phyloP scores from a whole-genome alignment of 2,888 invertebrate species.

The Tipula confusa region DNA sequence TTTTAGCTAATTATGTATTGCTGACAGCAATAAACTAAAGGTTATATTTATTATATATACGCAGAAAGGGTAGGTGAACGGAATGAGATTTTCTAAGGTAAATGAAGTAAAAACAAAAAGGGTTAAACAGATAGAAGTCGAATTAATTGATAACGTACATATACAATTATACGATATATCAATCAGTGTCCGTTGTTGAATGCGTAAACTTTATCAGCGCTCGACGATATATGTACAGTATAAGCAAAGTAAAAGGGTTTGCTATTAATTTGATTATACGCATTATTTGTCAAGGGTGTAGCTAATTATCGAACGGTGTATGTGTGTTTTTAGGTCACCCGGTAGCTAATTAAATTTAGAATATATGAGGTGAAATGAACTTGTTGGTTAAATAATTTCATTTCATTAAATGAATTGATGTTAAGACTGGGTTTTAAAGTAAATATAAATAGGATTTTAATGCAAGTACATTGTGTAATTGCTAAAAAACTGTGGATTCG shows the following conservation, averaged over 20 bases:
- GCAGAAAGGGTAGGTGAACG: neutral
- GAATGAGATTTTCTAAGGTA: neutral
- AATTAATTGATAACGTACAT: neutral
- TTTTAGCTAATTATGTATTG: slow-evolving; percentile 12
- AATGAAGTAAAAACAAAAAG: neutral
- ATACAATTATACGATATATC: neutral
- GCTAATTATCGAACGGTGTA: too few species aligned
- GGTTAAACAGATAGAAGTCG: neutral
- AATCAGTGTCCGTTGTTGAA: neutral
- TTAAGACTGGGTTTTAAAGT: too few species aligned
- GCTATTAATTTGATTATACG: too few species aligned
- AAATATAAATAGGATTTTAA: too few species aligned
- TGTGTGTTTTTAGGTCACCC: too few species aligned
- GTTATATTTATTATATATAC: neutral
- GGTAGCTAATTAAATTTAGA: too few species aligned
- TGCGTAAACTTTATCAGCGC: neutral
- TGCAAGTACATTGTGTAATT: too few species aligned
- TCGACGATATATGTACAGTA: neutral
- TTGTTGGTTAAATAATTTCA: too few species aligned
- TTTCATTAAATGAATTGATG: too few species aligned
- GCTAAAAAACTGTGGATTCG: too few species aligned
- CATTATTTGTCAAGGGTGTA: too few species aligned
- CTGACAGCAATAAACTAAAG: neutral
- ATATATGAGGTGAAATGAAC: too few species aligned
- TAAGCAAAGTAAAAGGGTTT: neutral